Conservation (phyloP, 2,113 vertebrate species). For the Desmodus rotundus region DNA sequence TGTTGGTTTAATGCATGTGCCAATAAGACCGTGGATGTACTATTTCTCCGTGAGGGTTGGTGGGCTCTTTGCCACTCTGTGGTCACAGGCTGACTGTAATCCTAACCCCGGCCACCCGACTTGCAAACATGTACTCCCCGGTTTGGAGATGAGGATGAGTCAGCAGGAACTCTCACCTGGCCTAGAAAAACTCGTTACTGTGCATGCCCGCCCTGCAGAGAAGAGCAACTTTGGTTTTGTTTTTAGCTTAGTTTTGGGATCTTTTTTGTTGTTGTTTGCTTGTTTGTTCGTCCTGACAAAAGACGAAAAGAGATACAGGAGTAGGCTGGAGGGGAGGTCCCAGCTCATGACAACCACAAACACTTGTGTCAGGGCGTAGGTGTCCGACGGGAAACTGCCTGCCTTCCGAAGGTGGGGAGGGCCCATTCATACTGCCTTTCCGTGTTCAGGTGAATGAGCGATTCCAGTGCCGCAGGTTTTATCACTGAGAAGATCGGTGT, state of each 20-base stretch:
- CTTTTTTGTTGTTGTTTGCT: background rate
- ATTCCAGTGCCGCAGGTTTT: background rate
- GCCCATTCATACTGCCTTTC: background rate
- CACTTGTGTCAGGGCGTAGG: background rate
- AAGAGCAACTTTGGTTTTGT: background rate
- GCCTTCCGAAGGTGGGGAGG: background rate
- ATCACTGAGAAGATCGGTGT: background rate
- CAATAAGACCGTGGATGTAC: background rate
- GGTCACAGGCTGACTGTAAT: background rate
- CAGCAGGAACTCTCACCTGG: background rate
- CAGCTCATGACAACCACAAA: background rate
- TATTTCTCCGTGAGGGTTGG: background rate
- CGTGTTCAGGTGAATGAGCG: background rate
- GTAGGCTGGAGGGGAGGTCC: background rate
- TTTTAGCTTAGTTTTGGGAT: background rate
- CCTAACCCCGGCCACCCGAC: background rate
- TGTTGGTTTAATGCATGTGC: slow-evolving; percentile 43
- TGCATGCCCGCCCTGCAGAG: background rate
- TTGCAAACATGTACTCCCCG: background rate
- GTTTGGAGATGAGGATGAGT: background rate
- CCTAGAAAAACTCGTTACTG: background rate
- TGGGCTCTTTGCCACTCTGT: background rate
- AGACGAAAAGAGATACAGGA: background rate
- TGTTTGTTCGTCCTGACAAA: background rate
- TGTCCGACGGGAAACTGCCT: background rate